Evolutionary conservation across 2,797 vertebrate genomes (phyloP), one percentile per base, ranked within the genome.

Genomic region (Valencia hispanica): DNA sequence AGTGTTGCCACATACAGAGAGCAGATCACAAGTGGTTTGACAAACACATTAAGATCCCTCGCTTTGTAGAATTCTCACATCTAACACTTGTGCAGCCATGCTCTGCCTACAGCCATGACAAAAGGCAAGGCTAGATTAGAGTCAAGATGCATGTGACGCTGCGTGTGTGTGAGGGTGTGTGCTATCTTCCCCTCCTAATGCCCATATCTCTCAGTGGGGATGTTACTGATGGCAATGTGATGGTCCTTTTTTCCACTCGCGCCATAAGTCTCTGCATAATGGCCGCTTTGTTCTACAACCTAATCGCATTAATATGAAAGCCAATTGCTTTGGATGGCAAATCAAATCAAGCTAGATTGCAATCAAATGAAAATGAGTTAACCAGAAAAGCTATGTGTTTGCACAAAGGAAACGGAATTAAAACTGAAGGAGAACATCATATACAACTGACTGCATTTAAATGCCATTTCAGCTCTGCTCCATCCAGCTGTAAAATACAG

Each of bases 251-350:
- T 74, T 84, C 87, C 83, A 84, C 85, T 68, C 80, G 84, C 73
- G 73, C 91, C 86, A 93, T 92, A 93, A 93, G 93, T 90, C 90
- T 88, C 84, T 71, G 83, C 84, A 92, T 93, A 94, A 95, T 93
- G 90, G 87, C 79, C 51, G 84, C 86, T 94, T 93, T 95, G 92
- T 93, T 91, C 87, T 91, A 84, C 81, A 70, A 87, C 87, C 79
- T 94, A 94, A 94, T 94, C 89, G 72, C 90, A 93, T 92, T 94
- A 92, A 94, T 94, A 94, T 92, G 91, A 93, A 91, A 91, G 87
- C 83, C 90, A 92, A 92, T 93, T 91, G 90, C 90, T 92, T 59
- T 84, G 87, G 91, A 93, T 90, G 90, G 86, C 88, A 93, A 94
- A 95, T 94, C 91, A 92, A 94, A 94, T 94, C 91, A 91, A 84